Evolutionary conservation across 2,113 vertebrate species (phyloP).

Genomic region (Scatophagus argus): DNA sequence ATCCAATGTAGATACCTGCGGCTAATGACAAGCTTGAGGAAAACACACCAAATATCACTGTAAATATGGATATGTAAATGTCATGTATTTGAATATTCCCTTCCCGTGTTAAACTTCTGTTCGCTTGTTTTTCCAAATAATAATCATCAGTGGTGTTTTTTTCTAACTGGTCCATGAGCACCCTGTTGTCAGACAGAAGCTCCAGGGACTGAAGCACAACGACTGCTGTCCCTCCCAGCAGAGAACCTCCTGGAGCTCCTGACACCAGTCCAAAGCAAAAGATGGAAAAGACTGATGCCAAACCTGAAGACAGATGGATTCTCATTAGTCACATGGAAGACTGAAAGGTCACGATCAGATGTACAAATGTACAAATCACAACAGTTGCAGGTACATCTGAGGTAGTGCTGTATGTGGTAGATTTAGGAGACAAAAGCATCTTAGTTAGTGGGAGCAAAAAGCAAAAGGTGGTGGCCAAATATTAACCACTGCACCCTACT

Average conservation of each 20-base stretch:
- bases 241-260: slow-evolving; percentile 11
- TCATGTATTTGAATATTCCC: not conserved
- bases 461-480: too few relatives aligned
- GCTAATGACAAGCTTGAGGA: not conserved
- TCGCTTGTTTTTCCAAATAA: too few relatives aligned
- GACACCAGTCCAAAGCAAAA: slow-evolving; percentile 22
- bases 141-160: not conserved
- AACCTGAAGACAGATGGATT: slow-evolving; percentile 1
- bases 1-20: not conserved
- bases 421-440: too few relatives aligned
- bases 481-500: too few relatives aligned
- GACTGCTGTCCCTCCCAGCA: slow-evolving; percentile 21
- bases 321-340: not conserved
- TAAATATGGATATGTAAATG: not conserved
- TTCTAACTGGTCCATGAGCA: slow-evolving; percentile 18
- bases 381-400: too few relatives aligned
- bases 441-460: too few relatives aligned
- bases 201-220: slow-evolving; percentile 20
- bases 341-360: not conserved
- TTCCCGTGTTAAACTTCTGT: not conserved
- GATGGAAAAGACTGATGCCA: not conserved
- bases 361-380: too few relatives aligned
- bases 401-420: too few relatives aligned
- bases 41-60: not conserved
- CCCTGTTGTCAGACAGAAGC: slow-evolving; percentile 8